Evolutionary conservation across 2,113 vertebrate genomes (phyloP), one percentile per base, ranked within the genome.

Genomic region (Abramis brama): DNA sequence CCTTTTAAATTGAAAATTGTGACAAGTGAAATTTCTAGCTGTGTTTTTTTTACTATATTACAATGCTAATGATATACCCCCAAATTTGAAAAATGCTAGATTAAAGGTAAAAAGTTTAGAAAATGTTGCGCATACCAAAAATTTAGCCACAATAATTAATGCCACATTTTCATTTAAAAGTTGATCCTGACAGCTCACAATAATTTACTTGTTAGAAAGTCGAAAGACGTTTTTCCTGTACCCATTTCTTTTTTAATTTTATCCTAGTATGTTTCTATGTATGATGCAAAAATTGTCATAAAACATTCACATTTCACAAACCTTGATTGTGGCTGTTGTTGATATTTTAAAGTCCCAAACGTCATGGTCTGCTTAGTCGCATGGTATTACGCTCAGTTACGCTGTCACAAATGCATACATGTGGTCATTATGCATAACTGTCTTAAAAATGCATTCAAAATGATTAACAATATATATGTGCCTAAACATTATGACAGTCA

Each of bases 251-350:
- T 36, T 36, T 7, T 36, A 6, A 12, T 23, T 59, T 36, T 6
- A 78, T 33, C 76, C 27, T 36, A 23, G 5, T 36, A 57, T 59
- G 76, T 57, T 62, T 80, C 36, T 80, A 27, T 80, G 79, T 80
- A 25, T 30, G 8, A 80, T 80, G 59, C 79, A 64, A 80, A 62
- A 64, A 27, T 12, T 5, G 33, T 45, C n/a, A 80, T 64, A 19
- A 23, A 64, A 64, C 57, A 80, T 45, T 27, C 1, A 80, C n/a
- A 45, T 80, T 80, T 80, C 79, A 80, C 79, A 47, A 47, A 47
- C 57, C 59, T 27, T 19, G 52, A 36, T 62, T 11, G 4, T 50
- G 77, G 11, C 57, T 60, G 15, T 36, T 60, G 77, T 79, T 79
- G 27, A 60, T 60, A 7, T 79, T 60, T 79, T 43, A 39, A 2